Evolutionary conservation across 1,140 invertebrate species (phyloP).

Genomic region (Danaus plexippus): DNA sequence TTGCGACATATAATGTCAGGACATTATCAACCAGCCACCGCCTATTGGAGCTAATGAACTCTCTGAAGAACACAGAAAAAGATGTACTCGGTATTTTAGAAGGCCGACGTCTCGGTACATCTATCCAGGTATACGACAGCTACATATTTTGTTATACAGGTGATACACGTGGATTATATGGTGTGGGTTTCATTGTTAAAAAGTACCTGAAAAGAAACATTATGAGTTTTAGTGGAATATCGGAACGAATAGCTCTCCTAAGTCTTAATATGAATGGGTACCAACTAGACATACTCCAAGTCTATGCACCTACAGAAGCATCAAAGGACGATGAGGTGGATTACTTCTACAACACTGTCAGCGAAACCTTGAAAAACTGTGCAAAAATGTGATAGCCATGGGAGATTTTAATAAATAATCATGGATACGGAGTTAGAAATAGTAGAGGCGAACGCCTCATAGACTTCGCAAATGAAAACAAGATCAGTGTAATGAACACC

Average conservation of each 20-base stretch:
- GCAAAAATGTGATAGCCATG: constrained; percentile 1
- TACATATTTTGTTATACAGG: constrained; percentile 2
- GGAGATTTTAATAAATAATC: constrained; percentile 2
- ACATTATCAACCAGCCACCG: too few relatives aligned
- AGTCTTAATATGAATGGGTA: not conserved
- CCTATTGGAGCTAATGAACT: too few relatives aligned
- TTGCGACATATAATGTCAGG: too few relatives aligned
- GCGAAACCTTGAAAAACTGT: not conserved
- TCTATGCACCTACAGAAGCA: not conserved
- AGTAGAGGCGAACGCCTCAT: constrained; percentile 1
- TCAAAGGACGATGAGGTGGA: too few relatives aligned
- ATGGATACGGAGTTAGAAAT: constrained; percentile 4
- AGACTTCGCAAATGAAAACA: constrained; percentile 5
- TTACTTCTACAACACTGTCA: constrained; percentile 1
- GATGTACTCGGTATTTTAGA: too few relatives aligned
- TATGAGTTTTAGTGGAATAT: too few relatives aligned
- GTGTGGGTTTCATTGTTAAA: constrained; percentile 4
- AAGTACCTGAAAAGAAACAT: not conserved
- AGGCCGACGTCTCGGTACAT: too few relatives aligned
- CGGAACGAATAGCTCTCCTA: not conserved
- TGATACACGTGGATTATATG: not conserved
- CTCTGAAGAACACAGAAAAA: too few relatives aligned
- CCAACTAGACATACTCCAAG: constrained; percentile 3
- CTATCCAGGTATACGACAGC: too few relatives aligned
- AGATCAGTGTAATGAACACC: constrained; percentile 4